A percentile compares a stretch with the other conserved stretches of the same genome.
Conservation (phyloP, 1,140 invertebrate genomes). For the Scylla paramamosain region DNA sequence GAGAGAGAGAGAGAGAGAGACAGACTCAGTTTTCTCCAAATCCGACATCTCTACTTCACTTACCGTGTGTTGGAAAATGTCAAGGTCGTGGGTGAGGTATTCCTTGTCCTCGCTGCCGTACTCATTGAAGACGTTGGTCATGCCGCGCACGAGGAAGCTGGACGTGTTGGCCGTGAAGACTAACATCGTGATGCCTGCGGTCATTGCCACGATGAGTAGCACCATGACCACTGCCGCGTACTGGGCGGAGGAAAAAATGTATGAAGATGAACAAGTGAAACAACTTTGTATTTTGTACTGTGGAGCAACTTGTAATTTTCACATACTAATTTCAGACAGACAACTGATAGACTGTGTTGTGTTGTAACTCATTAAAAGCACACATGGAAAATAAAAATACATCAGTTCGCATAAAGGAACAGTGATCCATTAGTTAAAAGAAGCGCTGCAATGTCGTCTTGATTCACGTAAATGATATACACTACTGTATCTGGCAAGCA, state of each 20-base stretch:
- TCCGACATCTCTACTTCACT: background rate
- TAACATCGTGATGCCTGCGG: background rate
- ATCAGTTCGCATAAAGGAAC: too few relatives aligned
- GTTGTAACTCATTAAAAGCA: too few relatives aligned
- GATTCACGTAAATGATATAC: too few relatives aligned
- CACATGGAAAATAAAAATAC: too few relatives aligned
- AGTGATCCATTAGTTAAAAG: too few relatives aligned
- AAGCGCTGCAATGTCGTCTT: too few relatives aligned
- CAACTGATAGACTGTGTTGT: too few relatives aligned
- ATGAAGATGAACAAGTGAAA: too few relatives aligned
- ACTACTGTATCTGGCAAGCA: too few relatives aligned
- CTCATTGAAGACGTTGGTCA: constrained; percentile 28
- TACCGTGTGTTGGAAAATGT: constrained; percentile 32
- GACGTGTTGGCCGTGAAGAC: background rate
- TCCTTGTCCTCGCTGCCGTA: constrained; percentile 2
- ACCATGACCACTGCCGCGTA: constrained; percentile 34
- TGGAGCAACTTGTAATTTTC: too few relatives aligned
- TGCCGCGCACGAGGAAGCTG: background rate
- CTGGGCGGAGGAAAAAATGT: background rate
- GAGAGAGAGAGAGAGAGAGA: background rate
- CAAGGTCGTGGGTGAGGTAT: background rate
- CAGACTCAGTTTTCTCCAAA: background rate
- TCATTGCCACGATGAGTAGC: constrained; percentile 17
- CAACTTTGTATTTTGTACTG: too few relatives aligned
- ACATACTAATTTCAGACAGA: too few relatives aligned